Evolutionary conservation across 2,888 invertebrate genomes (phyloP), one percentile per base, ranked within the genome.

Genomic region (Balanococcus diminutus): DNA sequence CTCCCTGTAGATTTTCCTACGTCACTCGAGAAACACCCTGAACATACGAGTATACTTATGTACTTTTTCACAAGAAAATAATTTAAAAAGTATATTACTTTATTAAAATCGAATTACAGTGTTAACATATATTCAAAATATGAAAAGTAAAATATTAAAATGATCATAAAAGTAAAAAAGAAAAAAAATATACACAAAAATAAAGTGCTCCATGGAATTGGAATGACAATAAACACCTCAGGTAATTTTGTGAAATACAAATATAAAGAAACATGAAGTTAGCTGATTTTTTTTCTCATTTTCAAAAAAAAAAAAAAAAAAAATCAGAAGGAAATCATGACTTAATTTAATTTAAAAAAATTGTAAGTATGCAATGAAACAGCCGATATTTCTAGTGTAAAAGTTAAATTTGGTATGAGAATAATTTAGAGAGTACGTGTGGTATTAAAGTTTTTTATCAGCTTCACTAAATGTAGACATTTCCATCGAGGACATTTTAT

Each of bases 381-480:
- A 67, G 67, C 67, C 28, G 14, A 16, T 16, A 31, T 16, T 67
- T 67, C n/a, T 28, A 28, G 22, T 6, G 28, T 79, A 36, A 36
- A 79, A 31, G 36, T 36, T n/a, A 36, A 36, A 79, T 79, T 79
- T 79, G 36, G 32, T 36, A 36, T 36, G 28, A 28, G 25, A 67
- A 16, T 25, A 67, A 28, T 67, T 67, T 25, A 32, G 11, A 5
- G 36, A 36, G 19, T 79, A 36, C 75, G 36, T 19, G 9, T 0
- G 4, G n/a, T 31, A n/a, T 84, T 46, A 84, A 72, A 46, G 51
- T 46, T 85, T 85, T n/a, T 46, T 85, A 75, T 85, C 85, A 19
- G 85, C 85, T 85, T 85, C 75, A 28, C 85, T 85, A 46, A 85
- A 85, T 6, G 85, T 85, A 1, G 85, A 85, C 51, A 85, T 85